Evolutionary conservation across 2,797 vertebrate species (phyloP), one percentile per base, ranked within the genome.

Genomic region (Eupleurogrammus muticus): DNA sequence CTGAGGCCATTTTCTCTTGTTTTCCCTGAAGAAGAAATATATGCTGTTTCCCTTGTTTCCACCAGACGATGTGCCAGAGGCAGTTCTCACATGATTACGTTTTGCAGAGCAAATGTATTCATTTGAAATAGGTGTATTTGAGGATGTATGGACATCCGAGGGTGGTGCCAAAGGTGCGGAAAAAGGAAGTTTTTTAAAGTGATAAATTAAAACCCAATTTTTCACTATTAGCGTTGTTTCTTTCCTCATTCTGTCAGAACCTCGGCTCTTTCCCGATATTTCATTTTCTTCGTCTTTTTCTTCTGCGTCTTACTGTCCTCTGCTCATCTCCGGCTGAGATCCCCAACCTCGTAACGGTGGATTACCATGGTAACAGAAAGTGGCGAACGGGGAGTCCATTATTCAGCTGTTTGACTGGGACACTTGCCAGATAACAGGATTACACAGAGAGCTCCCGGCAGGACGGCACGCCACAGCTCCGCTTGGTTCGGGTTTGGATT

Each of bases 351-450:
- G 66, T 68, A 68, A 42, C 0, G 42, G 23, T 61, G 68, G 75
- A 73, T 82, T 75, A 78, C 12, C 9, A 1, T 40, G 62, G 40
- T 14, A 57, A 63, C 55, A 32, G 60, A 46, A 49, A 20, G 53
- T 12, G 12, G 47, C 16, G 14, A 32, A 52, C 21, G 4, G 42
- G 24, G 42, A 66, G 32, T 16, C 52, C 60, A 46, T 54, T 63
- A 44, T 64, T 66, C 60, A 57, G 75, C 56, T 21, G 51, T 64
- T 12, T 17, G 68, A 17, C 48, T 23, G 57, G 5, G 61, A 55
- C 36, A 34, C 60, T 70, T 46, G 46, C 51, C 40, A 32, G 57
- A 57, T 80, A 73, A 82, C 70, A 70, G 74, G 80, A 85, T 82
- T 73, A 75, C 40, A 36, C 23, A 8, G 49, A 55, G 52, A 52